These are phyloP conservation scores for Daboia siamensis DNA, from an alignment of 2,113 vertebrate genomes.

Conservation along the genomic window DNA sequence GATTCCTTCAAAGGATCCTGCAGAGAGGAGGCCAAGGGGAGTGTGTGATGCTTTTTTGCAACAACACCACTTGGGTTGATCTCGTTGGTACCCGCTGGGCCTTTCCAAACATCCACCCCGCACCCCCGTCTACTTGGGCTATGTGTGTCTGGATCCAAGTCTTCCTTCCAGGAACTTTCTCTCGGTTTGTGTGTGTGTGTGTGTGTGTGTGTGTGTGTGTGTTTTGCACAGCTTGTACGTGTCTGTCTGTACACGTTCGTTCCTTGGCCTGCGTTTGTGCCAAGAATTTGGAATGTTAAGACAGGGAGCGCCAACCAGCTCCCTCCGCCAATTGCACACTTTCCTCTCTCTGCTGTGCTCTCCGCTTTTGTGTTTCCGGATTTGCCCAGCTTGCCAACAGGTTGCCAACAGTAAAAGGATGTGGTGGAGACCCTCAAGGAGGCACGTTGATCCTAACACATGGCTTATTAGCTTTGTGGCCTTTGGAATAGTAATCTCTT, in stretches of 20 bases:
- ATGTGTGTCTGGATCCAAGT: background rate
- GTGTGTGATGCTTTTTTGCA: fast-evolving
- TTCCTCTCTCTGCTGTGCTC: background rate
- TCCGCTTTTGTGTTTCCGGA: background rate
- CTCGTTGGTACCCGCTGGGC: background rate
- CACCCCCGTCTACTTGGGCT: background rate
- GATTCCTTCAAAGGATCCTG: background rate
- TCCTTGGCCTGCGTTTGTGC: background rate
- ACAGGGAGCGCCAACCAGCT: background rate
- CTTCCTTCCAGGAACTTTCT: background rate
- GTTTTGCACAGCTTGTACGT: background rate
- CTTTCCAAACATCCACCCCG: background rate
- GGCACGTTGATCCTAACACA: background rate
- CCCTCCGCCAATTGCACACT: background rate
- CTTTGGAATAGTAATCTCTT: background rate
- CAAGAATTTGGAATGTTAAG: conserved; percentile 6
- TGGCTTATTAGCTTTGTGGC: background rate
- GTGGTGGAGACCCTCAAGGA: background rate
- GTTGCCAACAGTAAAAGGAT: background rate
- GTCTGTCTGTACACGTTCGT: conserved; percentile 1
- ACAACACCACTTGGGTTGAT: background rate
- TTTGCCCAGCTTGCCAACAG: background rate
- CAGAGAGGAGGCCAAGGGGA: too few species aligned
- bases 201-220: background rate
- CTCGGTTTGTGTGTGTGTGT: background rate